A percentile compares a stretch with the other conserved stretches of the same genome.
Evolutionary conservation across 1,140 invertebrate species (phyloP).

Genomic region (Lasaia peninsularis): DNA sequence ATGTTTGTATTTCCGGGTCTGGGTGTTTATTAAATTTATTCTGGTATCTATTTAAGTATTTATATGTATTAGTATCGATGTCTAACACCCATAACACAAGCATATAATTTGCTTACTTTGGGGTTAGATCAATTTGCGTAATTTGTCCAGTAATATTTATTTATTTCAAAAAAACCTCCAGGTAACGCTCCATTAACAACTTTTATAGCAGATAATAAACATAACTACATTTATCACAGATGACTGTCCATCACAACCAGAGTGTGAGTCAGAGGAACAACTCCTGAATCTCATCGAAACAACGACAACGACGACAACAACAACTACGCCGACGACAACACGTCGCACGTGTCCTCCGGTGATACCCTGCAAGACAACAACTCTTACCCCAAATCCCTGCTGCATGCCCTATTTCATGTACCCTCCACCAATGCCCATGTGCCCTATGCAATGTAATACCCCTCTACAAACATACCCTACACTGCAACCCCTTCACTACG

Average conservation of each 20-base stretch:
- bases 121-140: no score
- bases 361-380: slow-evolving; percentile 20
- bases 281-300: slow-evolving; percentile 1
- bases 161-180: neutral
- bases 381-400: slow-evolving; percentile 15
- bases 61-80: no score
- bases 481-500: slow-evolving; percentile 6
- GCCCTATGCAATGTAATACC: slow-evolving; percentile 13
- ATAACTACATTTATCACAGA: slow-evolving; percentile 9
- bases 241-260: slow-evolving; percentile 33
- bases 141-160: no score
- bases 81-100: no score
- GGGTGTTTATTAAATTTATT: no score
- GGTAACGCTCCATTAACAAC: neutral
- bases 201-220: no score
- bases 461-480: neutral
- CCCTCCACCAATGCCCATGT: slow-evolving; percentile 25
- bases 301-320: slow-evolving; percentile 22
- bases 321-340: slow-evolving; percentile 20
- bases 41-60: no score
- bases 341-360: slow-evolving; percentile 24
- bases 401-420: slow-evolving; percentile 2
- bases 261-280: slow-evolving; percentile 26
- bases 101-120: no score
- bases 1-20: no score